Evolutionary conservation across 2,113 vertebrate species (phyloP).

Genomic region (Turdus rufiventris): DNA sequence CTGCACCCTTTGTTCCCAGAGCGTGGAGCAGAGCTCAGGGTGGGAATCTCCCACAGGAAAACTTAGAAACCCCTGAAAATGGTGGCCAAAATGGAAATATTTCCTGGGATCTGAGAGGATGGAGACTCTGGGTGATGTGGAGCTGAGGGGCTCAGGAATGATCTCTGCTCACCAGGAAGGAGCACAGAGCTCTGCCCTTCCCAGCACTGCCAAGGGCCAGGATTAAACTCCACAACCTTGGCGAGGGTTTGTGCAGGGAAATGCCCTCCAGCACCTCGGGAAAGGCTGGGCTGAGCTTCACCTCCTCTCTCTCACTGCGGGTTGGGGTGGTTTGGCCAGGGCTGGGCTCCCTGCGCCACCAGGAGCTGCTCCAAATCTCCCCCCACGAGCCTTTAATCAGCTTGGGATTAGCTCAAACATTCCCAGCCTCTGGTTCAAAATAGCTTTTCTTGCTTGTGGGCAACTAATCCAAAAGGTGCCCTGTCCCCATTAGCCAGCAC

Average conservation of each 20-base stretch:
- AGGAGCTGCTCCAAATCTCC: constrained; percentile 19
- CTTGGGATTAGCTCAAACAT: constrained; percentile 52
- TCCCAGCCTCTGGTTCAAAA: constrained; percentile 50
- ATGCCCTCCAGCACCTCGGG: not conserved
- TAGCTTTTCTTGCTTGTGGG: constrained; percentile 14
- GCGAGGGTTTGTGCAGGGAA: not conserved
- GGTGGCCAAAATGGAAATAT: not conserved
- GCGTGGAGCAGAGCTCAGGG: not conserved
- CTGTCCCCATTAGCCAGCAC: not conserved
- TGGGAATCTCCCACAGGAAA: not conserved
- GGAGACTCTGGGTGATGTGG: fast-evolving
- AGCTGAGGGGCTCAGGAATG: not conserved
- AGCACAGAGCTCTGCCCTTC: not conserved
- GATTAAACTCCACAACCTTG: not conserved
- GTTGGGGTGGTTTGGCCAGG: not conserved
- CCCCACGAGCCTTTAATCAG: constrained; percentile 47
- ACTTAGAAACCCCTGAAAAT: not conserved
- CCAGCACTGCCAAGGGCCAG: not conserved
- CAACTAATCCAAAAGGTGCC: not conserved
- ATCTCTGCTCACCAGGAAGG: too few species aligned
- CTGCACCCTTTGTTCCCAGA: not conserved
- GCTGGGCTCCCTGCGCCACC: not conserved
- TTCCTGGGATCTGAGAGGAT: not conserved
- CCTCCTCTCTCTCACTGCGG: not conserved
- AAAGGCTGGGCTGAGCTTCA: not conserved